Base-by-base conservation (phyloP, 2,888 invertebrate genomes). In the Agriopis marginaria region DNA sequence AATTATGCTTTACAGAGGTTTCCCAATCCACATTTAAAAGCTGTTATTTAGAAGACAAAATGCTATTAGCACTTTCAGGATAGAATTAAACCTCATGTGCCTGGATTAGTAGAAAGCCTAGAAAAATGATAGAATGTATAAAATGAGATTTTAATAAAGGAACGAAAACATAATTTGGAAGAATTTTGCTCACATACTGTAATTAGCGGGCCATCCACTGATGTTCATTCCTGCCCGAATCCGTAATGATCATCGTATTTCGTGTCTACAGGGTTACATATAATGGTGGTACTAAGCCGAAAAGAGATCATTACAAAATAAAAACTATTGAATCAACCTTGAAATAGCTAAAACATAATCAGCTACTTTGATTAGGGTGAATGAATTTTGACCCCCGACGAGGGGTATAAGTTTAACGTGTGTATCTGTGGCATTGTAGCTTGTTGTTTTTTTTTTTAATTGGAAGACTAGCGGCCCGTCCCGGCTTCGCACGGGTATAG, bases 31-130 rank as follows among this genome's bases (percentile, higher is more conserved):
- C 14, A 23, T 23, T 50, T n/a, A 50, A 14, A 50, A 8, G 12
- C 17, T 5, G 14, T 9, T 10, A 8, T 5, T 9, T 23, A 4
- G 0, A 3, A 17, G 23, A 23, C 14, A 10, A 17, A 50, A 50
- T 23, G 17, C 23, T 3, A 50, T 23, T 50, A 14, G 50, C 50
- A 23, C 17, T 50, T 50, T 47, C 11, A n/a, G 9, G 10, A 23
- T 23, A 14, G n/a, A 60, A 60, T 32, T 66, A 60, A 54, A 54
- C 47, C 60, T 60, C 60, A 66, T 60, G 60, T 66, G 60, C 66
- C 60, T 60, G 66, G 44, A 54, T 66, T 40, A 56, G 54, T 40
- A 56, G 56, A 11, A 56, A 56, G 56, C 56, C 44, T 56, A 44
- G 39, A 54, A 53, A 53, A 3, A 53, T 53, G 53, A 53, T 53